Conservation (phyloP, 2,113 vertebrate genomes). For the Mionectes macconnelli region DNA sequence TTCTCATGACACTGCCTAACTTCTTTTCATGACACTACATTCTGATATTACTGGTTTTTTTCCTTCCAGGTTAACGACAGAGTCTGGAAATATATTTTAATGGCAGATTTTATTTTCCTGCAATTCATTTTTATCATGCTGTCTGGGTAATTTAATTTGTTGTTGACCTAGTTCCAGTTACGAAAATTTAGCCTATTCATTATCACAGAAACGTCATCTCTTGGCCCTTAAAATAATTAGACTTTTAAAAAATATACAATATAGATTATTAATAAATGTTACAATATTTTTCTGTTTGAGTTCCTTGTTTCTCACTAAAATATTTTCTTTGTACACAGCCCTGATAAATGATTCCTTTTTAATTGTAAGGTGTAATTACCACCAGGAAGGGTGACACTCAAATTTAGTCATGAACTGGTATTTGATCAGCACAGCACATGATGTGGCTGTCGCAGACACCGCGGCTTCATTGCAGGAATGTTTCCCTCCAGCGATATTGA, state of each 20-base stretch:
- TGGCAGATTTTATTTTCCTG: not conserved
- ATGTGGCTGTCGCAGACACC: not conserved
- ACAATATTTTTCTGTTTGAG: not conserved
- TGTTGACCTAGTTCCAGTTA: constrained; percentile 29
- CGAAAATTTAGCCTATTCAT: not conserved
- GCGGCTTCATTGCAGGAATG: not conserved
- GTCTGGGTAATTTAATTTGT: not conserved
- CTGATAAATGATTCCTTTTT: not conserved
- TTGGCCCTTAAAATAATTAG: not conserved
- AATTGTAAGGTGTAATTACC: not conserved
- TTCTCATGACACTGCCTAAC: not conserved
- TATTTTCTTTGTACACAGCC: not conserved
- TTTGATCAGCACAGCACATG: not conserved
- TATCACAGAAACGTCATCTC: not conserved
- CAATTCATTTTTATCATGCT: not conserved
- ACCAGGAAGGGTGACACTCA: not conserved
- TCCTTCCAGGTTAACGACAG: not conserved
- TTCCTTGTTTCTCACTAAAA: not conserved
- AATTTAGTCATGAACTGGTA: not conserved
- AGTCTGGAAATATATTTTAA: not conserved
- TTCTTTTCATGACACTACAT: not conserved
- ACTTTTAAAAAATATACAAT: not conserved
- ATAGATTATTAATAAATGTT: not conserved
- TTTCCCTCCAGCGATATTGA: constrained; percentile 8
- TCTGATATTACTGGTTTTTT: not conserved